A percentile compares a stretch with the other conserved stretches of the same genome.
Evolutionary conservation across 2,797 vertebrate genomes (phyloP).

Genomic region (Sebastes nivosus): DNA sequence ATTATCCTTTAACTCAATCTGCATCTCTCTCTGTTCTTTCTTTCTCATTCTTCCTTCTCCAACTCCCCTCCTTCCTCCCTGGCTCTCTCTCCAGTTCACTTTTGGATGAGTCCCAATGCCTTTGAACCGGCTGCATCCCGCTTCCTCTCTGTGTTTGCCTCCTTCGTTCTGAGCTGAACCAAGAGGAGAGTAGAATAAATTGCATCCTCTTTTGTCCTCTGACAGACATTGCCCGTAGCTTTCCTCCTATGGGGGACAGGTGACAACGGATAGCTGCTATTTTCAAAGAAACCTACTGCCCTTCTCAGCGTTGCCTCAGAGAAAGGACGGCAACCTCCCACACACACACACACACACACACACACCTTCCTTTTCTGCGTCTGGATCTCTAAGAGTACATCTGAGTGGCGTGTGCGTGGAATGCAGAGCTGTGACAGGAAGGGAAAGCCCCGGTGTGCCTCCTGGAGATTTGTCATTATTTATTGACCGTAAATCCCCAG

Average conservation of each 20-base stretch:
- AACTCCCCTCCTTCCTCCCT: slow-evolving; percentile 30
- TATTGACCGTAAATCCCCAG: slow-evolving; percentile 61
- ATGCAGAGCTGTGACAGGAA: slow-evolving; percentile 18
- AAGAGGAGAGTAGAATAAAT: slow-evolving; percentile 52
- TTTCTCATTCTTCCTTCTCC: slow-evolving; percentile 34
- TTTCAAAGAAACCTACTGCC: slow-evolving; percentile 40
- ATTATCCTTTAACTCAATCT: slow-evolving; percentile 33
- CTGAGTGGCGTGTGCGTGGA: slow-evolving; percentile 17
- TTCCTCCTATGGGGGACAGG: slow-evolving; percentile 58
- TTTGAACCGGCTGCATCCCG: slow-evolving; percentile 44
- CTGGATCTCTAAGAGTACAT: slow-evolving; percentile 8
- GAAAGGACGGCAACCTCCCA: slow-evolving; percentile 9
- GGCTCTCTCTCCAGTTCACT: slow-evolving; percentile 38
- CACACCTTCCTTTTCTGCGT: not conserved
- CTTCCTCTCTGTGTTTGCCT: slow-evolving; percentile 50
- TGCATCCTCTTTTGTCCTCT: slow-evolving; percentile 53
- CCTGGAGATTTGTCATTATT: slow-evolving; percentile 59
- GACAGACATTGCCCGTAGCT: slow-evolving; percentile 60
- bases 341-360: not conserved
- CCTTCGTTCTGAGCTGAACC: slow-evolving; percentile 44
- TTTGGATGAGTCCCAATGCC: slow-evolving; percentile 50
- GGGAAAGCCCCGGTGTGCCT: slow-evolving; percentile 43
- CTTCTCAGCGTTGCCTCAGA: slow-evolving; percentile 25
- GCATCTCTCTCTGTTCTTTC: slow-evolving; percentile 24
- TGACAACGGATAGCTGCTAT: slow-evolving; percentile 54